Base-by-base conservation (phyloP, 2,888 invertebrate genomes). In the Latrodectus elegans region DNA sequence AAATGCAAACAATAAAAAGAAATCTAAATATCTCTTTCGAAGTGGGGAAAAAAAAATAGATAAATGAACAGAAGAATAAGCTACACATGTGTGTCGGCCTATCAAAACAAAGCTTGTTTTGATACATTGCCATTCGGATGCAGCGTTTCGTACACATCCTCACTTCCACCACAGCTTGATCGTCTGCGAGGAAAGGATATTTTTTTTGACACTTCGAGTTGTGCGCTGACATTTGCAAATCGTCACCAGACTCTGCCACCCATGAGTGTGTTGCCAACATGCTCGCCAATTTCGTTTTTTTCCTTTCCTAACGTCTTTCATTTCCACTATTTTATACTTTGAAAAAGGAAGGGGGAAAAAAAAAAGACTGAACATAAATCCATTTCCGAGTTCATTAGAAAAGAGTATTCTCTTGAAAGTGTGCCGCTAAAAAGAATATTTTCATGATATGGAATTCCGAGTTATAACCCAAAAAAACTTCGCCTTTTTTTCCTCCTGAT, bases 151-250 rank as follows among this genome's bases (percentile, higher is more conserved):
- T 72, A 53, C 82, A 17, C 14, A 26, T 12, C 51, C 49, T 38
- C 26, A 10, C 70, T 17, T 74, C 55, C 72, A 64, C 52, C 17
- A 64, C 68, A 8, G 10, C 72, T 74, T 67, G 74, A 51, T 65
- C 17, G 22, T 38, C 73, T 2, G 38, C 38, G 38, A 38, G 38
- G 38, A 38, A 38, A 38, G 38, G 38, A 38, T 38, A 38, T 81
- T 81, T 64, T 79, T 76, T 82, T 71, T 73, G 67, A 75, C 74
- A 87, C 86, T 74, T 77, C n/a, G 77, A 81, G 67, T 70, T 51
- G 71, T 81, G 67, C 71, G 81, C 81, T 87, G 86, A 87, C 86
- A 87, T 87, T 87, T 87, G 86, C 86, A 87, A 87, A 87, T 87
- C 86, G 86, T 87, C 86, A 87, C 86, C 71, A 80, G 68, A 38